Conservation (phyloP, 2,888 invertebrate genomes). For the Dryocosmus kuriphilus region DNA sequence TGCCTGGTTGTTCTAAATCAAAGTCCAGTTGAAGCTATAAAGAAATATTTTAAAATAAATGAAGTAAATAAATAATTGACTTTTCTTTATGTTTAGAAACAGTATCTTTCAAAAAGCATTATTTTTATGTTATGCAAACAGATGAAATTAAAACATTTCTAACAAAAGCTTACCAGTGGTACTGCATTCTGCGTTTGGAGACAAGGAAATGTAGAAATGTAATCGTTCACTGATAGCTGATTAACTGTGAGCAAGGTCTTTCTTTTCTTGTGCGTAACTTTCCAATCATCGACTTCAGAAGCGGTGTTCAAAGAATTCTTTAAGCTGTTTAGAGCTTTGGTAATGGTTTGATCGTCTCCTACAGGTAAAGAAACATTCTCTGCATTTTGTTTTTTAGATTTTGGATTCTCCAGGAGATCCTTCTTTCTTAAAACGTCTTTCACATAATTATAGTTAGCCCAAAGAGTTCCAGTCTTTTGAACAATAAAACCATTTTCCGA, state of each 20-base stretch:
- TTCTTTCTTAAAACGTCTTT: too few relatives aligned
- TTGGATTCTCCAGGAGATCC: too few relatives aligned
- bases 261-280: not conserved
- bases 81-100: too few relatives aligned
- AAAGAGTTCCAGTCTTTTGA: not conserved
- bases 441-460: not conserved
- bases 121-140: too few relatives aligned
- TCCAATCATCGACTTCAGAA: not conserved
- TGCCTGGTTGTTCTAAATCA: not conserved
- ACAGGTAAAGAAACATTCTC: not conserved
- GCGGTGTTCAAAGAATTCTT: not conserved
- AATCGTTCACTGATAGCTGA: not conserved
- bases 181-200: conserved; percentile 12
- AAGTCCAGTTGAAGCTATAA: not conserved
- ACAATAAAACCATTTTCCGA: not conserved
- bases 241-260: not conserved
- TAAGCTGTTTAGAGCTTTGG: not conserved
- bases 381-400: too few relatives aligned
- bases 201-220: not conserved
- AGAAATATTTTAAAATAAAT: not conserved
- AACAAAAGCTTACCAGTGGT: conserved; percentile 8
- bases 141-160: too few relatives aligned
- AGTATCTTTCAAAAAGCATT: too few relatives aligned
- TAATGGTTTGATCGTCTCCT: not conserved
- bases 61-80: too few relatives aligned